Conservation (phyloP, 1,140 invertebrate genomes). For the Lineus longissimus region DNA sequence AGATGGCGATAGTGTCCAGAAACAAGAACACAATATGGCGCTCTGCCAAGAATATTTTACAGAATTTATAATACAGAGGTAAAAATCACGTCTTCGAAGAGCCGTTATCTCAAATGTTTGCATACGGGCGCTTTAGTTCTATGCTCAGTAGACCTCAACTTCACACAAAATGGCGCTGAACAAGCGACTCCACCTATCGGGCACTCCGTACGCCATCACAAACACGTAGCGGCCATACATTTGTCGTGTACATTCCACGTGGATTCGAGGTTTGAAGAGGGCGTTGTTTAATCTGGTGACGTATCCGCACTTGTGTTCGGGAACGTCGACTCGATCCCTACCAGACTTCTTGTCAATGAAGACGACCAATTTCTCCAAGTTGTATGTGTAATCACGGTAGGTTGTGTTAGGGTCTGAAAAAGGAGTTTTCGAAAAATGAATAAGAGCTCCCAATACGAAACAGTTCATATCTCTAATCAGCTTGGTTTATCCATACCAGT, state of each 20-base stretch:
- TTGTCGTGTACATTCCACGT: slow-evolving; percentile 55
- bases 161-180: slow-evolving; percentile 61
- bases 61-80: no score
- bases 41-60: no score
- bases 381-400: slow-evolving; percentile 57
- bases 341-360: slow-evolving; percentile 57
- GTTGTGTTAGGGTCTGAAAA: slow-evolving; percentile 49
- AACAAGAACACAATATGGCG: no score
- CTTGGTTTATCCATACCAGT: no score
- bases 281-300: slow-evolving; percentile 58
- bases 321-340: slow-evolving; percentile 32
- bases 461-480: no score
- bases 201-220: slow-evolving; percentile 57
- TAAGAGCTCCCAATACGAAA: no score
- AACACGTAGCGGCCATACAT: slow-evolving; percentile 59
- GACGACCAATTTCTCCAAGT: slow-evolving; percentile 58
- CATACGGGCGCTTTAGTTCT: no score
- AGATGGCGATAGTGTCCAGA: no score
- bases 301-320: slow-evolving; percentile 55
- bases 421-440: background rate
- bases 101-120: no score
- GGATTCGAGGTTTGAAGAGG: slow-evolving; percentile 55
- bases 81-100: no score
- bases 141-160: slow-evolving; percentile 56
- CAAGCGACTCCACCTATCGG: slow-evolving; percentile 57